Evolutionary conservation across 2,797 vertebrate species (phyloP), one percentile per base, ranked within the genome.

Genomic region (Syngnathus rostellatus): DNA sequence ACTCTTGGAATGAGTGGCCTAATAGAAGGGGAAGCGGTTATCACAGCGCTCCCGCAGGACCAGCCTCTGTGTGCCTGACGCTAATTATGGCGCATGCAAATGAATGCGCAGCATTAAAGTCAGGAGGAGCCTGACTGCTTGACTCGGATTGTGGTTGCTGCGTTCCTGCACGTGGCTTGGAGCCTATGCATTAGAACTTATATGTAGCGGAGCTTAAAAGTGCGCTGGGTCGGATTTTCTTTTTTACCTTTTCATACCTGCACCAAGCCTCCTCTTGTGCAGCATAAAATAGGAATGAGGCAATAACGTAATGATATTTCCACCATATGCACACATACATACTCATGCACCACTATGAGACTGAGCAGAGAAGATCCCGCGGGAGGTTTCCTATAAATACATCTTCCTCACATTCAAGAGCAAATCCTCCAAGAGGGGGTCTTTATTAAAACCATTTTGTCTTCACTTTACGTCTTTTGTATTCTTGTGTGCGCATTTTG

Each of bases 1-100:
- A 93, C 93, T 95, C 90, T 92, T 92, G 90, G 93, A 98, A 95
- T 94, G 93, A 95, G 92, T 92, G 92, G 87, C 83, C 90, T 95
- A 93, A 93, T 94, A 95, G 94, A 93, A 90, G 70, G 87, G 89
- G 92, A 93, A 93, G 93, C 91, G 89, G 93, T 95, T 94, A 93
- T 94, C 93, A 93, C 79, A 89, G 93, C 91, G 92, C 89, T 92
- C 92, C 91, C 93, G 81, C 88, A 92, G 92, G 94, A 94, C 92
- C 89, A 89, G 86, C 86, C 87, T 89, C 88, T 89, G 89, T 93
- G 89, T 93, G 89, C 86, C 90, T 93, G 89, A 88, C 83, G 88
- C 93, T 98, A 97, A 97, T 96, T 98, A 94, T 94, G 87, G 92
- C 83, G 86, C 91, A 94, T 94, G 91, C 93, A 94, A 94, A 95